phyloP scores from a whole-genome alignment of 2,113 vertebrate species.

The Hippocampus comes region DNA sequence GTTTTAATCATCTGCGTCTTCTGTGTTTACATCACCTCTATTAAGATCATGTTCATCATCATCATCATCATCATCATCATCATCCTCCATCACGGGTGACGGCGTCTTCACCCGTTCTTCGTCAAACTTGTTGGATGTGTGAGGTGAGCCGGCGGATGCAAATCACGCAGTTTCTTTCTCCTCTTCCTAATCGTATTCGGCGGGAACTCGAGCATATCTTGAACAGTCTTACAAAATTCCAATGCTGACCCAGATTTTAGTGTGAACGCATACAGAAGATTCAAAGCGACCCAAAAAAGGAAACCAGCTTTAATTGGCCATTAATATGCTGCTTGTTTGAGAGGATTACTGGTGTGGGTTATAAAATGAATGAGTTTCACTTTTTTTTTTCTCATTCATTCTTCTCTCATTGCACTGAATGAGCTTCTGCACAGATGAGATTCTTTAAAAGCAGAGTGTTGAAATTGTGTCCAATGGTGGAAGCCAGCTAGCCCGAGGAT shows the following conservation, averaged over 20 bases:
- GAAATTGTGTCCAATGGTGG: slow-evolving; percentile 26
- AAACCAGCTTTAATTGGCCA: slow-evolving; percentile 5
- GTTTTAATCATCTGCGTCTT: slow-evolving; percentile 27
- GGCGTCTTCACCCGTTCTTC: slow-evolving; percentile 25
- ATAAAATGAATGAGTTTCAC: slow-evolving; percentile 39
- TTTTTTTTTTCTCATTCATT: slow-evolving; percentile 4
- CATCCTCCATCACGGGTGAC: slow-evolving; percentile 30
- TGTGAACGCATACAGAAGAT: slow-evolving; percentile 3
- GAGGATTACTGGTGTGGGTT: slow-evolving; percentile 28
- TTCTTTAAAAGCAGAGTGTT: slow-evolving; percentile 49
- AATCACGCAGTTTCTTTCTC: background rate
- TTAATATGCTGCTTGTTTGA: slow-evolving; percentile 28
- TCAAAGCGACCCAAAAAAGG: slow-evolving; percentile 2
- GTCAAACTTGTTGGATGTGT: slow-evolving; percentile 21
- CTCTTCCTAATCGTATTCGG: background rate
- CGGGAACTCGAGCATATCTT: background rate
- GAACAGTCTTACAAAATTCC: slow-evolving; percentile 1
- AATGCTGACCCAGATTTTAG: slow-evolving; percentile 3
- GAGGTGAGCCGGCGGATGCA: slow-evolving; percentile 49
- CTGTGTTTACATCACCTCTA: slow-evolving; percentile 30
- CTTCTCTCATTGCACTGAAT: slow-evolving; percentile 44
- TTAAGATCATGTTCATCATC: slow-evolving; percentile 19
- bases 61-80: slow-evolving; percentile 18
- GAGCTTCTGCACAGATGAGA: slow-evolving; percentile 58
- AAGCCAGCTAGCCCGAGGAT: slow-evolving; percentile 49